Evolutionary conservation across 2,888 invertebrate species (phyloP).

Genomic region (Leucophenga montana): DNA sequence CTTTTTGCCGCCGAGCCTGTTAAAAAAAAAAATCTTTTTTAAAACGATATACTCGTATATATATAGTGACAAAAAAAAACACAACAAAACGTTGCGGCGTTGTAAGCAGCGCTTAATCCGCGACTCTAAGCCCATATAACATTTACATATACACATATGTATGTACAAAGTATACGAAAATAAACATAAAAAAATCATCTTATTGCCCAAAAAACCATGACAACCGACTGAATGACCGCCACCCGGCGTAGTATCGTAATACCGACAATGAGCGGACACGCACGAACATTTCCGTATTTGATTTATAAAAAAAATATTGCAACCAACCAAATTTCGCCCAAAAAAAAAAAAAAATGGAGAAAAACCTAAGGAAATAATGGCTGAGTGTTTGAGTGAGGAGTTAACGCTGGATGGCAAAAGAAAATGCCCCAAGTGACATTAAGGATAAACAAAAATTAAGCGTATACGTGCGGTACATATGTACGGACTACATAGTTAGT

Average conservation of each 20-base stretch:
- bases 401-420: background rate
- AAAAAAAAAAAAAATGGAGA: constrained; percentile 23
- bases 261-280: constrained; percentile 29
- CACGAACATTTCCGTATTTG: constrained; percentile 55
- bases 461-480: constrained; percentile 60
- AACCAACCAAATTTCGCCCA: too few species aligned
- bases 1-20: too few species aligned
- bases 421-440: constrained; percentile 27
- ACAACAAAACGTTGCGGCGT: too few species aligned
- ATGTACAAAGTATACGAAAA: too few species aligned
- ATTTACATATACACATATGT: background rate
- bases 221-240: constrained; percentile 4
- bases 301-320: constrained; percentile 42
- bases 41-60: too few species aligned
- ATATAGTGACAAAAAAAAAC: too few species aligned
- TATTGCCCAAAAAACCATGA: background rate
- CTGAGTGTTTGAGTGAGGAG: background rate
- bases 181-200: too few species aligned
- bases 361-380: background rate
- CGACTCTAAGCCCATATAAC: too few species aligned
- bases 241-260: background rate
- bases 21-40: too few species aligned
- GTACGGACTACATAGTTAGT: too few species aligned
- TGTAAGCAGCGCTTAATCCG: too few species aligned
- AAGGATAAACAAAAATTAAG: constrained; percentile 62